Conservation (phyloP, 1,140 invertebrate genomes). For the Tachypleus tridentatus region DNA sequence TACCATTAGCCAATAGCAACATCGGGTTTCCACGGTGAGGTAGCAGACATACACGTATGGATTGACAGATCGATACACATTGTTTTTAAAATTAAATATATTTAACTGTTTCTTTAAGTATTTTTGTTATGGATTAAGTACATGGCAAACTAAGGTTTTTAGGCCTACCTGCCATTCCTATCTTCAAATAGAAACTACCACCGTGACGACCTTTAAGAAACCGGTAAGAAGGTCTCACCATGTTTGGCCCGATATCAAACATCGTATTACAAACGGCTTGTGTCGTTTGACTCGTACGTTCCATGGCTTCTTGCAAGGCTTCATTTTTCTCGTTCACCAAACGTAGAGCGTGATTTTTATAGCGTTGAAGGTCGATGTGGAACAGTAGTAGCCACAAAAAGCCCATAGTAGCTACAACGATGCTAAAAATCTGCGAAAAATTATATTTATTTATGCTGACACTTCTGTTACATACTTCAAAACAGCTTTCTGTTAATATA, state of each 20-base stretch:
- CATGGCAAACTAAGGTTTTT: conserved; percentile 10
- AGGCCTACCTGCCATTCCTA: conserved; percentile 49
- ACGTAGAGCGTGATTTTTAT: conserved; percentile 9
- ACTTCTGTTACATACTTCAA: too few species aligned
- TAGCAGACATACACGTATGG: too few species aligned
- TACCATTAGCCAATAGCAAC: too few species aligned
- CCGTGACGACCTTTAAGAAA: conserved; percentile 43
- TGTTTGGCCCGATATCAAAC: neutral
- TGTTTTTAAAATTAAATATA: too few species aligned
- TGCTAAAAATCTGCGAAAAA: conserved; percentile 13
- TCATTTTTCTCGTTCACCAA: conserved; percentile 8
- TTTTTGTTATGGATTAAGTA: conserved; percentile 20
- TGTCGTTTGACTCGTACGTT: conserved; percentile 11
- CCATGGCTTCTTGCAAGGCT: neutral
- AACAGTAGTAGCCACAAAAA: conserved; percentile 19
- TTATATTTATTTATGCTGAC: too few species aligned
- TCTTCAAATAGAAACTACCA: conserved; percentile 57
- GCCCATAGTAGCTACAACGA: conserved; percentile 7
- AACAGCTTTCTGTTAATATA: neutral
- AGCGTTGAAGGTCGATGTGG: conserved; percentile 16
- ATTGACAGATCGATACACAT: too few species aligned
- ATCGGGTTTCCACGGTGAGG: too few species aligned
- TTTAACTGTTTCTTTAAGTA: too few species aligned
- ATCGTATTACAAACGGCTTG: conserved; percentile 9
- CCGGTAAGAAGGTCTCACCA: conserved; percentile 24